Base-by-base conservation (phyloP, 2,113 vertebrate genomes). In the Chrysochloris asiatica region DNA sequence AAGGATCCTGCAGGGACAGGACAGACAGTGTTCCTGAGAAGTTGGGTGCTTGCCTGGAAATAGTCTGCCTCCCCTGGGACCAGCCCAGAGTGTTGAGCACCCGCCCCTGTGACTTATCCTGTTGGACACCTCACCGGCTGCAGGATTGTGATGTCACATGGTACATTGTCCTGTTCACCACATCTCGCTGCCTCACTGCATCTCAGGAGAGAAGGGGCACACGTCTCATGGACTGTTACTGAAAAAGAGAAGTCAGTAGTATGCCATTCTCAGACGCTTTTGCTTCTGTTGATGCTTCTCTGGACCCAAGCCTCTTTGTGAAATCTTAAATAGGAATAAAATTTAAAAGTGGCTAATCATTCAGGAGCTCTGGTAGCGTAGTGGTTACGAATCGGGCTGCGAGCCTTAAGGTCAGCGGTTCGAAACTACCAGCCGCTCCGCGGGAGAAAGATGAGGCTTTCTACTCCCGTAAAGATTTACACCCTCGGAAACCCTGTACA, bases 171-270 rank as follows among this genome's bases (percentile, higher is more conserved):
- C 95, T 72, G 90, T 95, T 96, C 95, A 95, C 95, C 88, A 94
- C 96, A 90, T 96, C 95, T 89, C 92, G 75, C 96, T 86, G 52
- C 80, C 90, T 96, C 90, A 2, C 82, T 78, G 0, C 78, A 93
- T 97, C 98, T 98, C 98, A 98, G 97, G 97, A 98, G 96, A 97
- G 96, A 97, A n/a, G 97, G 96, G 94, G 95, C 84, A 50, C 91
- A 52, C 77, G 43, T 96, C 96, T 95, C 91, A 43, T 78, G 95
- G 90, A 97, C 96, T 90, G 93, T 95, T 96, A 96, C 95, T 86
- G 76, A 93, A 88, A 88, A 84, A 36, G 80, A 93, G 95, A 95
- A 97, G 89, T 98, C 98, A 98, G 98, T 98, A 97, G 98, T 98
- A 98, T 71, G 83, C 97, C 88, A 3, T 94, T 93, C 93, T 93